A percentile compares a stretch with the other conserved stretches of the same genome.
These are phyloP conservation scores for Erebia aethiops DNA, from an alignment of 2,888 invertebrate genomes.

Conservation along the genomic window DNA sequence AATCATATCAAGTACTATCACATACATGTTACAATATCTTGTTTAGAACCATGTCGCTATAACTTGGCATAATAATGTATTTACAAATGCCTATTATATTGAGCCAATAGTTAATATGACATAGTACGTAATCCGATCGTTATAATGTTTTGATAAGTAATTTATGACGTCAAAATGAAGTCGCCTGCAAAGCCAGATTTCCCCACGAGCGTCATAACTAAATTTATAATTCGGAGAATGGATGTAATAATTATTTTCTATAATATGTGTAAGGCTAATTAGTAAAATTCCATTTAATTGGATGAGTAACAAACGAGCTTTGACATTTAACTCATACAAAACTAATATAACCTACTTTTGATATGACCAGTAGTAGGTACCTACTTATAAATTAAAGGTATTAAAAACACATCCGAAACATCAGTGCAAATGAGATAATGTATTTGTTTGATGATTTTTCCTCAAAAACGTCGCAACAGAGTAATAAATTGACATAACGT, in stretches of 20 bases:
- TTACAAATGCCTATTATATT: neutral
- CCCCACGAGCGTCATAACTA: neutral
- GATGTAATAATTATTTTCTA: neutral
- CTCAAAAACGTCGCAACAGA: too few relatives aligned
- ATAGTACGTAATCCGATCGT: neutral
- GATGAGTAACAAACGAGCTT: neutral
- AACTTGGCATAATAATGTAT: too few relatives aligned
- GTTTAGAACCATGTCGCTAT: too few relatives aligned
- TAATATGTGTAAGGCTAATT: neutral
- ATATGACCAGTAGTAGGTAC: too few relatives aligned
- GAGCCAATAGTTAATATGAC: neutral
- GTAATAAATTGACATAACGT: too few relatives aligned
- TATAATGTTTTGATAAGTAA: neutral
- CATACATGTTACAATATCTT: too few relatives aligned
- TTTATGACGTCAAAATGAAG: constrained; percentile 1
- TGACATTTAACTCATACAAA: neutral
- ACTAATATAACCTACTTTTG: too few relatives aligned
- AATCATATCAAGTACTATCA: too few relatives aligned
- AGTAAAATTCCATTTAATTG: neutral
- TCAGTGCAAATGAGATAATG: too few relatives aligned
- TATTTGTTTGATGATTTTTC: too few relatives aligned
- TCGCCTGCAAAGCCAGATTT: neutral
- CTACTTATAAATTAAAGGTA: too few relatives aligned
- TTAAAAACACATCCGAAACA: too few relatives aligned
- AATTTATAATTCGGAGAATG: neutral